phyloP scores from a whole-genome alignment of 1,140 invertebrate genomes.

The Papilio aristodemus region DNA sequence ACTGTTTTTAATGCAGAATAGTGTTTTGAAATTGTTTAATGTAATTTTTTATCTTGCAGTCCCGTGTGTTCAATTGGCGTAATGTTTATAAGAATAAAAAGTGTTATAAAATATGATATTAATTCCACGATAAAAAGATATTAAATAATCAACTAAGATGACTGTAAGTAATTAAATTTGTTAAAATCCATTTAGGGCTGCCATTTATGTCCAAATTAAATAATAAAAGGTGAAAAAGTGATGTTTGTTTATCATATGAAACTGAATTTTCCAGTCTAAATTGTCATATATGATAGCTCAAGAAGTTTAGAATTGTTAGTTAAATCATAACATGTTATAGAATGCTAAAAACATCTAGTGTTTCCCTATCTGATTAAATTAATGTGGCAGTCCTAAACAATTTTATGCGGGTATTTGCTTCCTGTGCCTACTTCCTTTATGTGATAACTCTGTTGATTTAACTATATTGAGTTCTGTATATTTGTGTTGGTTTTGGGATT shows the following conservation, averaged over 20 bases:
- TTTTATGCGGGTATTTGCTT: slow-evolving; percentile 18
- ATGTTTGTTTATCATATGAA: not conserved
- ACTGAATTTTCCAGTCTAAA: not conserved
- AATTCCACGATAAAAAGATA: not conserved
- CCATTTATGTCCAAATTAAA: slow-evolving; percentile 11
- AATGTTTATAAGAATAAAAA: slow-evolving; percentile 19
- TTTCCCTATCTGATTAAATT: not conserved
- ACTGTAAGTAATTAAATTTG: slow-evolving; percentile 34
- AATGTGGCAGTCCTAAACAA: slow-evolving; percentile 20
- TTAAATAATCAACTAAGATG: slow-evolving; percentile 32
- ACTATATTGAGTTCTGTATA: not conserved
- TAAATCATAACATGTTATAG: too few species aligned
- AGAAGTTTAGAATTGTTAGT: not conserved
- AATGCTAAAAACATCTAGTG: too few species aligned
- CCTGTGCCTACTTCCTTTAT: slow-evolving; percentile 25
- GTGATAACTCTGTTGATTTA: slow-evolving; percentile 13
- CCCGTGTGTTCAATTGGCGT: not conserved
- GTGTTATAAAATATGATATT: slow-evolving; percentile 6
- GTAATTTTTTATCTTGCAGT: not conserved
- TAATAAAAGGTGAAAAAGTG: not conserved
- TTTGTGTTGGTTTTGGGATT: slow-evolving; percentile 6
- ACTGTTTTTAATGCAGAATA: not conserved
- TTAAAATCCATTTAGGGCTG: slow-evolving; percentile 7
- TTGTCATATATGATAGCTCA: not conserved
- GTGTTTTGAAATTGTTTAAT: slow-evolving; percentile 14